Evolutionary conservation across 2,797 vertebrate species (phyloP), one percentile per base, ranked within the genome.

Genomic region (Arrhamphus sclerolepis): DNA sequence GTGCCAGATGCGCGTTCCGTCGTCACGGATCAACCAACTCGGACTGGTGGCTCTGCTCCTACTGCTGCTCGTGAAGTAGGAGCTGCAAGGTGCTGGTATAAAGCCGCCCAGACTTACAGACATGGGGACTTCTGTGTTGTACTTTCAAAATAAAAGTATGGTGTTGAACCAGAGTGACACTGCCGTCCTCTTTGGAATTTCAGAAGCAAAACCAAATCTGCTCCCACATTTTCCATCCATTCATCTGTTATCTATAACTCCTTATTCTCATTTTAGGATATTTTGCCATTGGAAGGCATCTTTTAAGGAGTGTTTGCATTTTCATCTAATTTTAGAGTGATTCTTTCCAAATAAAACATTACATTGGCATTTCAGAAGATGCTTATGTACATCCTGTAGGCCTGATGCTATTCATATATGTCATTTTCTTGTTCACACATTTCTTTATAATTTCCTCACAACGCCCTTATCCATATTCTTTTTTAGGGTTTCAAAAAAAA

Each of bases 31-130:
- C 74, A 59, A 31, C 72, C 67, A 71, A 66, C 80, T 68, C 78
- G 69, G 80, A 88, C 84, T 89, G 89, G 77, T 67, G 81, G 21
- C 73, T 82, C 65, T 58, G 8, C 72, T 72, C 77, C 78, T 78
- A 66, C 71, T 70, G 77, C 83, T 78, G 73, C 47, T 59, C 26
- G 77, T 64, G 77, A 87, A 87, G 88, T 83, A 85, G 10, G 43
- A 66, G 73, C 62, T 20, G 62, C 69, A 7, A 66, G 58, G 54
- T 46, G 76, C 66, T 19, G 70, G 34, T 0, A 63, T 67, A 48
- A 80, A 77, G 10, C 8, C 1, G 0, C 5, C 26, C 1, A 0
- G 2, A 5, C 13, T 7, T 0, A 7, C 16, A 18, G 28, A 4
- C 19, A 0, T 0, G 18, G 21, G 17, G 6, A 56, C 16, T 57